These are phyloP conservation scores for Chaetogeoica ovagalla DNA, from an alignment of 2,888 invertebrate genomes.

Conservation along the genomic window DNA sequence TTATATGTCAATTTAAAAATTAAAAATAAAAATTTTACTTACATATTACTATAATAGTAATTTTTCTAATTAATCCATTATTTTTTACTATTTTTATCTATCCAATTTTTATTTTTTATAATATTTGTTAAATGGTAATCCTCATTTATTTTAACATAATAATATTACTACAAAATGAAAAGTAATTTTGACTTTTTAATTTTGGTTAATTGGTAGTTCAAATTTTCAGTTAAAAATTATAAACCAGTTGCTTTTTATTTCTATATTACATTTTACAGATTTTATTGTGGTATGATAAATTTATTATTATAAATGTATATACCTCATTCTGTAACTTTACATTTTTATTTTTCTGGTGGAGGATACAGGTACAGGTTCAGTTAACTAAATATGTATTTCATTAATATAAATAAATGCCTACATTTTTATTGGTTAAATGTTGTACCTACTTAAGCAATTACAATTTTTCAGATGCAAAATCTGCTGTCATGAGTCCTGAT, in stretches of 20 bases:
- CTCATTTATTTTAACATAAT: too few relatives aligned
- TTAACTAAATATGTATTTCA: conserved; percentile 10
- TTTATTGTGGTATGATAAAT: not conserved
- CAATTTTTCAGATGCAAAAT: conserved; percentile 47
- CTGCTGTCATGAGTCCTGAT: conserved; percentile 46
- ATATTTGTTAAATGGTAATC: too few relatives aligned
- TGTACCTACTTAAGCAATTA: conserved; percentile 6
- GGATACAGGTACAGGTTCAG: conserved; percentile 36
- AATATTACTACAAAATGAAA: too few relatives aligned
- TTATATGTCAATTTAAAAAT: too few relatives aligned
- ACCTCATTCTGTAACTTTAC: conserved; percentile 10
- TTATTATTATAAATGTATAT: conserved; percentile 19
- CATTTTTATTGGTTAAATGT: not conserved
- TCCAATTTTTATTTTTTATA: too few relatives aligned
- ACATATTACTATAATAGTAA: too few relatives aligned
- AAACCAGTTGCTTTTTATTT: not conserved
- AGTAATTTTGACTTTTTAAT: too few relatives aligned
- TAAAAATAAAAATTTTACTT: too few relatives aligned
- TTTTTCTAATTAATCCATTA: too few relatives aligned
- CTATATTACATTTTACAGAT: not conserved
- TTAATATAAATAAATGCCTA: conserved; percentile 30
- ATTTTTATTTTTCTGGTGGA: conserved; percentile 31
- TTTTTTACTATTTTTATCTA: too few relatives aligned
- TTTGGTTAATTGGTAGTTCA: not conserved
- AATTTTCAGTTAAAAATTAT: not conserved